Percentiles rank a stretch among this genome's conserved stretches.
phyloP scores from a whole-genome alignment of 2,888 invertebrate species.

The Aporophyla nigra region DNA sequence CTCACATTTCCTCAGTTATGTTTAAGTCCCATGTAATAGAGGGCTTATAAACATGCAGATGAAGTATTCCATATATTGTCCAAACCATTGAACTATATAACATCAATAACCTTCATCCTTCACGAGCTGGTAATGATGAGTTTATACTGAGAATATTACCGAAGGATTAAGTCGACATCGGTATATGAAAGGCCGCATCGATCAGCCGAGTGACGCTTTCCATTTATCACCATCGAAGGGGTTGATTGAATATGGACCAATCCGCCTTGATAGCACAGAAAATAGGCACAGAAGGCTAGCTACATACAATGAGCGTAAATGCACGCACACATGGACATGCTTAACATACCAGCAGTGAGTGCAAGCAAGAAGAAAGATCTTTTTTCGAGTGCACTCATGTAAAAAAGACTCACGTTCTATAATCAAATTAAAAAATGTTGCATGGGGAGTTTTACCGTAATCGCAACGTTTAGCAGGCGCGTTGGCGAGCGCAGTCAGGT shows the following conservation, averaged over 20 bases:
- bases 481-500: too few relatives aligned
- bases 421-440: too few relatives aligned
- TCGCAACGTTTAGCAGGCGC: too few relatives aligned
- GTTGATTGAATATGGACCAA: conserved; percentile 84
- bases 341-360: neutral
- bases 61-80: conserved; percentile 4
- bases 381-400: too few relatives aligned
- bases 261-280: conserved; percentile 71
- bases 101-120: conserved; percentile 25
- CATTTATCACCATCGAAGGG: conserved; percentile 86
- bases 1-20: too few relatives aligned
- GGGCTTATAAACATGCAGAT: too few relatives aligned
- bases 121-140: conserved; percentile 41
- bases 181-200: conserved; percentile 75
- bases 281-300: conserved; percentile 11
- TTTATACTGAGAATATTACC: conserved; percentile 53
- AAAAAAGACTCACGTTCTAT: neutral
- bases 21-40: too few relatives aligned
- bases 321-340: neutral
- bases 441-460: too few relatives aligned
- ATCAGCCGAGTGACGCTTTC: conserved; percentile 79
- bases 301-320: neutral
- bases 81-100: conserved; percentile 8
- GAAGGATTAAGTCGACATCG: conserved; percentile 64
- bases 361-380: neutral